Conservation (phyloP, 2,888 invertebrate genomes). For the Dioctria rufipes region DNA sequence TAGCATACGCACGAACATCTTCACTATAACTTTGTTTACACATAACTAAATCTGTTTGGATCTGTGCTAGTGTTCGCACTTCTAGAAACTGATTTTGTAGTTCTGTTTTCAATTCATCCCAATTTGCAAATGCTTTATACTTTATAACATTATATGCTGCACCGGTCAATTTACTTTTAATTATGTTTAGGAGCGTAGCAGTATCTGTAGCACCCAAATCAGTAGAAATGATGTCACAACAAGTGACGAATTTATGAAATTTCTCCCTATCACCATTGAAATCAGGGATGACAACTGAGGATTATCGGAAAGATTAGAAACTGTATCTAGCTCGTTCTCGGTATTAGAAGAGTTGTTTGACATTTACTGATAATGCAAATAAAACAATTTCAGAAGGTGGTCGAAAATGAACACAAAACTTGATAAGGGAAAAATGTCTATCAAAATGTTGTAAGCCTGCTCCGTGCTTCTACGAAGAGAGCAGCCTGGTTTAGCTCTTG, state of each 20-base stretch:
- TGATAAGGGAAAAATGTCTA: too few species aligned
- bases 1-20: not conserved
- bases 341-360: too few species aligned
- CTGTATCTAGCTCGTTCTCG: too few species aligned
- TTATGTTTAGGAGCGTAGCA: not conserved
- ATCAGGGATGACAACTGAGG: too few species aligned
- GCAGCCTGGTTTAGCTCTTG: too few species aligned
- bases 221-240: constrained; percentile 11
- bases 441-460: too few species aligned
- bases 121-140: not conserved
- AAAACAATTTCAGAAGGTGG: too few species aligned
- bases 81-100: constrained; percentile 26
- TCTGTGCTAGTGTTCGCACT: constrained; percentile 1
- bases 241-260: constrained; percentile 27
- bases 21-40: constrained; percentile 2
- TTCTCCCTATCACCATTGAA: constrained; percentile 21
- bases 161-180: not conserved
- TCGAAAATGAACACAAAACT: too few species aligned
- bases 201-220: not conserved
- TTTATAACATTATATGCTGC: not conserved
- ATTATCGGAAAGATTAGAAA: too few species aligned
- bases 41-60: constrained; percentile 28
- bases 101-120: constrained; percentile 3
- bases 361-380: too few species aligned
- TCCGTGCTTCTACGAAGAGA: too few species aligned